Conservation (phyloP, 23 tunicate genomes). For the Styela plicata region DNA sequence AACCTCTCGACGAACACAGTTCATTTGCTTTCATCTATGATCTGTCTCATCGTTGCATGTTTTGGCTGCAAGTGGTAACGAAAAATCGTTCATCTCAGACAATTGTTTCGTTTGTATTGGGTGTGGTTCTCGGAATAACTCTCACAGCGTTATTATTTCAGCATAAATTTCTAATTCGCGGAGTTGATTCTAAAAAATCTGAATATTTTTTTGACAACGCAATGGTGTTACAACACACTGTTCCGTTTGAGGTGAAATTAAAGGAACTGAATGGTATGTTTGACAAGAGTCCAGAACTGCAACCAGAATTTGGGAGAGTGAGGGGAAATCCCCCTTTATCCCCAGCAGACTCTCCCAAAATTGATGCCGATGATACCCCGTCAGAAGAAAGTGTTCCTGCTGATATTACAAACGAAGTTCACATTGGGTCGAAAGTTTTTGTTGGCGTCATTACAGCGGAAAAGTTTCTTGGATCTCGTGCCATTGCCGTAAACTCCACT, state of each 20-base stretch:
- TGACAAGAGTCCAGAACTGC: not conserved
- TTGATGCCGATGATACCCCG: not conserved
- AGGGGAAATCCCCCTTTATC: not conserved
- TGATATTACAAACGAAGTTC: conserved; percentile 15
- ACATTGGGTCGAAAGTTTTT: conserved; percentile 38
- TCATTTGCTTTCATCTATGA: not conserved
- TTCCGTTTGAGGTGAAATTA: not conserved
- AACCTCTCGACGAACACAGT: not conserved
- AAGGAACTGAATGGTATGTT: not conserved
- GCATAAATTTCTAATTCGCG: conserved; percentile 41
- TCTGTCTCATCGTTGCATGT: not conserved
- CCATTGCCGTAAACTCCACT: conserved; percentile 78
- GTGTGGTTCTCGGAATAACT: conserved; percentile 78
- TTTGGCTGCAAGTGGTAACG: not conserved
- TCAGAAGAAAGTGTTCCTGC: not conserved
- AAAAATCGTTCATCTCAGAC: conserved; percentile 32
- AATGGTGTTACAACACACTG: not conserved
- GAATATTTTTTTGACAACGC: not conserved
- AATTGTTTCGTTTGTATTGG: conserved; percentile 63
- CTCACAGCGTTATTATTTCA: conserved; percentile 70
- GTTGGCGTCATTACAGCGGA: conserved; percentile 96
- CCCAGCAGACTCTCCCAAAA: not conserved
- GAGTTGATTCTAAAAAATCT: not conserved
- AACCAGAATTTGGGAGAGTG: not conserved
- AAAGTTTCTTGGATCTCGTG: conserved; percentile 55